These are phyloP conservation scores for Theonella swinhoei DNA, from an alignment of 37 sponge, comb jelly and placozoan genomes.

Conservation along the genomic window DNA sequence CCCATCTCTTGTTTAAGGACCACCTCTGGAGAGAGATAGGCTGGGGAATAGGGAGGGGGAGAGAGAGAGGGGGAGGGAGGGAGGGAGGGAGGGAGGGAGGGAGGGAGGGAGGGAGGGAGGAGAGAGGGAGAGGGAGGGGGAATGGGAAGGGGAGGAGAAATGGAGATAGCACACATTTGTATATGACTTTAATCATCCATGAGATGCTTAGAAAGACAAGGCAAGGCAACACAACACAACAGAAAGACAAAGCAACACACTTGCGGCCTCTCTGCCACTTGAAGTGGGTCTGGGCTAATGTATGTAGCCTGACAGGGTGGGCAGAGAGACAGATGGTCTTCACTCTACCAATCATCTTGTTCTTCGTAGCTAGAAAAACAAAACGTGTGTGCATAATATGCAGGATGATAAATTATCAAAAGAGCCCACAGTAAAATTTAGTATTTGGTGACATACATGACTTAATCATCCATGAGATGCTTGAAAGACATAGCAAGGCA, in stretches of 20 bases:
- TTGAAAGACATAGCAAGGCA: too few species aligned
- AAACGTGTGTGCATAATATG: not conserved
- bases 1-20: too few species aligned
- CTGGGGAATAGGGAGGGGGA: not conserved
- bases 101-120: not conserved
- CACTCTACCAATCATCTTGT: slow-evolving; percentile 30
- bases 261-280: slow-evolving; percentile 83
- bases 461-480: too few species aligned
- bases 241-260: too few species aligned
- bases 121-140: not conserved
- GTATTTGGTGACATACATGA: too few species aligned
- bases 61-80: slow-evolving; percentile 3
- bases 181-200: too few species aligned
- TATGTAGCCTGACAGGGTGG: slow-evolving; percentile 5
- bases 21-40: too few species aligned
- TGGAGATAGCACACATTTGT: not conserved
- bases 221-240: too few species aligned
- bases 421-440: too few species aligned
- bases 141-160: not conserved
- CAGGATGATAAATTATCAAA: too few species aligned
- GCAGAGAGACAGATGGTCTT: not conserved
- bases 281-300: slow-evolving; percentile 59
- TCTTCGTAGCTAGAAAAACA: not conserved
- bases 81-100: not conserved
- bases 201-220: too few species aligned